Evolutionary conservation across 2,113 vertebrate genomes (phyloP), one percentile per base, ranked within the genome.

Genomic region (Oenanthe melanoleuca): DNA sequence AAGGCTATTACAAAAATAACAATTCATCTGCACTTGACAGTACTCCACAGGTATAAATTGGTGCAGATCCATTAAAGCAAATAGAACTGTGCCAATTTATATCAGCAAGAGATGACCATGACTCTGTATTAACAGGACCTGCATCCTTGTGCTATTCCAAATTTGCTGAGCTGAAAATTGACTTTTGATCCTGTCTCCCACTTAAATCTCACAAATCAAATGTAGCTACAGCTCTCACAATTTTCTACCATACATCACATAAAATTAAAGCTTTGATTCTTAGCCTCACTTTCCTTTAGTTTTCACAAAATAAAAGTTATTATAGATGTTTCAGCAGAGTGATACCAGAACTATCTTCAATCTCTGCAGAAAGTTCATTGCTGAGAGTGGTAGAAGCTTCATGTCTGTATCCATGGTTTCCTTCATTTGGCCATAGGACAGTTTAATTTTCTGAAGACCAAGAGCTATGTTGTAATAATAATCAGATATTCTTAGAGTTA

Each of bases 21-120:
- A 6, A 92, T 20, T 92, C 45, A 79, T n/a, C 72, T 69, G 52
- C 69, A 91, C 87, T 95, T 63, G 47, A 95, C 26, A 40, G 33
- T 42, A 25, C 74, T 89, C 53, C 44, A 20, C 11, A 50, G 42
- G 55, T 65, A 82, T 25, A 80, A 85, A 87, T 26, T 47, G 74
- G 12, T 88, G 29, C 63, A 91, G 73, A 81, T n/a, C n/a, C 59
- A 84, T 59, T 87, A 53, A 15, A 82, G 55, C 1, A 3, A 75
- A 92, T 4, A 79, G 13, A 75, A 53, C 18, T 53, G 16, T 75
- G 45, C 50, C 65, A 89, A 28, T 79, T 92, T 89, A 16, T 72
- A 94, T 19, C 33, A 37, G 84, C 17, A 73, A 59, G 82, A 92
- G 57, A 72, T 72, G 55, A 63, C 49, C 77, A 45, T 59, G 24